phyloP scores from a whole-genome alignment of 2,113 vertebrate species.

The Pachypanchax playfairii region DNA sequence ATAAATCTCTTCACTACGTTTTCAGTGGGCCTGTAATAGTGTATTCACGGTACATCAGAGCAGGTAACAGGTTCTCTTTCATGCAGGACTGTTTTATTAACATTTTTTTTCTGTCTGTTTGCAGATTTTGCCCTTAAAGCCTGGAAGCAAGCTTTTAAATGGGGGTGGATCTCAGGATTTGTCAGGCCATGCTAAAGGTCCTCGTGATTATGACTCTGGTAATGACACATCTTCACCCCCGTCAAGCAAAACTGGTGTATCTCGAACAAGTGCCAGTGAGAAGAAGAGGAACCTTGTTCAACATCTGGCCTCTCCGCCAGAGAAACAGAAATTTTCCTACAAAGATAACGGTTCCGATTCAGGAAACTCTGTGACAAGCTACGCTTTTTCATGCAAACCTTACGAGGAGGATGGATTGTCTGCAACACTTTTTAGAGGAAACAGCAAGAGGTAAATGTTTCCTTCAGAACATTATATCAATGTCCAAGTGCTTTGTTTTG shows the following conservation, averaged over 20 bases:
- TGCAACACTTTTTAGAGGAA: constrained; percentile 48
- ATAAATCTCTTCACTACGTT: constrained; percentile 70
- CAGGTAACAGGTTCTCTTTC: constrained; percentile 76
- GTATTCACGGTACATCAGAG: constrained; percentile 83
- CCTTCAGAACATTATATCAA: background rate
- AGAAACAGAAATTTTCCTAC: constrained; percentile 81
- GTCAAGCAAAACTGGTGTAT: constrained; percentile 86
- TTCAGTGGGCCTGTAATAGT: constrained; percentile 74
- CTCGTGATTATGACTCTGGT: constrained; percentile 94
- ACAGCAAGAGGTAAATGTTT: constrained; percentile 66
- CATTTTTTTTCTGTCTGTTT: constrained; percentile 83
- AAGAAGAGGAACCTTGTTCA: constrained; percentile 71
- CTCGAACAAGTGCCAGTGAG: constrained; percentile 80
- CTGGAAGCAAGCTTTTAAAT: constrained; percentile 82
- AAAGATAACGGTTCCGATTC: constrained; percentile 92
- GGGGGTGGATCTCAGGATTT: constrained; percentile 81
- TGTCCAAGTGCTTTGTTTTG: too few species aligned
- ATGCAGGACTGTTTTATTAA: constrained; percentile 53
- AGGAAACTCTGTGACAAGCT: constrained; percentile 96
- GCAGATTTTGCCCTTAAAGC: constrained; percentile 88
- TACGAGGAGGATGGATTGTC: constrained; percentile 78
- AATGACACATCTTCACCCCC: constrained; percentile 96
- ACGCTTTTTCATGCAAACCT: constrained; percentile 87
- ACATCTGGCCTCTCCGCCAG: constrained; percentile 73
- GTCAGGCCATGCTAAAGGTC: constrained; percentile 77